Conservation (phyloP, 2,888 invertebrate species). For the Diloba caeruleocephala region DNA sequence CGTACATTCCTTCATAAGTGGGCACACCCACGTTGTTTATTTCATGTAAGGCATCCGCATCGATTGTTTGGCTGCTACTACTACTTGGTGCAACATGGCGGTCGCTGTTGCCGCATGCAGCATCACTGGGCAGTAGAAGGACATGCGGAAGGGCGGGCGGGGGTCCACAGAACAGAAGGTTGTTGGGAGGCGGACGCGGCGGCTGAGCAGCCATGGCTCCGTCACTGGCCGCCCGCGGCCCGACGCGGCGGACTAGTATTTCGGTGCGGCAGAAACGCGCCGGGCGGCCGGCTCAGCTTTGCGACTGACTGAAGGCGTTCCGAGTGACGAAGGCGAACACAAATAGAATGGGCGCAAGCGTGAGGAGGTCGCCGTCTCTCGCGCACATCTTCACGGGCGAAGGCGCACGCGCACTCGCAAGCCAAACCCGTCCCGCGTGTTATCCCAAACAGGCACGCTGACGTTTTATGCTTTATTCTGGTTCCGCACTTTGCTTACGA, state of each 20-base stretch:
- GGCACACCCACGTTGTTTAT: constrained; percentile 87
- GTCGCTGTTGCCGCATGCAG: constrained; percentile 58
- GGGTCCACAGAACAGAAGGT: constrained; percentile 85
- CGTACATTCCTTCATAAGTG: constrained; percentile 69
- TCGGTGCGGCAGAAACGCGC: constrained; percentile 80
- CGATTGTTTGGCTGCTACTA: constrained; percentile 71
- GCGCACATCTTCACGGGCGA: constrained; percentile 88
- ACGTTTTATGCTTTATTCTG: constrained; percentile 83
- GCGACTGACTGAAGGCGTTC: constrained; percentile 88
- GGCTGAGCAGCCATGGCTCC: constrained; percentile 86
- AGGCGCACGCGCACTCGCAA: constrained; percentile 85
- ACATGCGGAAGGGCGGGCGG: constrained; percentile 85
- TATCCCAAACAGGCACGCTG: constrained; percentile 82
- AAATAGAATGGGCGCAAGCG: constrained; percentile 88
- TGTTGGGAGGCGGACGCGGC: constrained; percentile 84
- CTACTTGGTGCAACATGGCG: constrained; percentile 59
- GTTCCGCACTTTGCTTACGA: constrained; percentile 82
- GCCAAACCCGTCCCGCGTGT: constrained; percentile 86
- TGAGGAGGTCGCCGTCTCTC: constrained; percentile 88
- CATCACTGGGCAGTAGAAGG: constrained; percentile 84
- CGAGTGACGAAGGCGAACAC: constrained; percentile 88
- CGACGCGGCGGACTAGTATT: constrained; percentile 77
- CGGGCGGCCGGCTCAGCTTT: constrained; percentile 86
- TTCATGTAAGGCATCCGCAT: constrained; percentile 76
- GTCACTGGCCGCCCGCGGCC: constrained; percentile 77